Evolutionary conservation across 2,888 invertebrate species (phyloP).

Genomic region (Clepsis dumicolana): DNA sequence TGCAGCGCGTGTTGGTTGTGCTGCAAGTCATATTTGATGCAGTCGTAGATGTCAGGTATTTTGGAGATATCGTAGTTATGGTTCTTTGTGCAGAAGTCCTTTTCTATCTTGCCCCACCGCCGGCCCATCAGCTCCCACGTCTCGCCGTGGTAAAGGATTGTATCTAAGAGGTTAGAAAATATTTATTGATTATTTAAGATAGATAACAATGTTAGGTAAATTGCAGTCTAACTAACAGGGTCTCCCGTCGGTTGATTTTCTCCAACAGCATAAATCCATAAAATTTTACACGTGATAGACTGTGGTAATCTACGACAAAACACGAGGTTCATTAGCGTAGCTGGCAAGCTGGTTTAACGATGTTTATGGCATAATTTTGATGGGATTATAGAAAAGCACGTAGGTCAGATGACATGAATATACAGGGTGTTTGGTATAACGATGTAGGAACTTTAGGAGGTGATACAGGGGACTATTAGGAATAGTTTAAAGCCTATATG

Average conservation of each 20-base stretch:
- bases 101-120: slow-evolving; percentile 99
- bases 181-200: too few species aligned
- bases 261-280: too few species aligned
- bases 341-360: neutral
- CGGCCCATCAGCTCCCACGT: slow-evolving; percentile 99
- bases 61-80: slow-evolving; percentile 98
- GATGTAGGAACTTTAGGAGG: too few species aligned
- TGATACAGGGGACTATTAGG: too few species aligned
- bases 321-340: neutral
- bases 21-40: slow-evolving; percentile 99
- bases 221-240: too few species aligned
- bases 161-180: slow-evolving; percentile 84
- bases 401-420: neutral
- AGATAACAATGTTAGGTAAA: too few species aligned
- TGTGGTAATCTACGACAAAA: too few species aligned
- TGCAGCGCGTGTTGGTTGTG: slow-evolving; percentile 98
- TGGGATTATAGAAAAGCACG: neutral
- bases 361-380: neutral
- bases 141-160: slow-evolving; percentile 98
- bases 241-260: too few species aligned
- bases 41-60: slow-evolving; percentile 99
- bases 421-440: too few species aligned
- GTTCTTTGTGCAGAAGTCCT: slow-evolving; percentile 98
- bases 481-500: too few species aligned
- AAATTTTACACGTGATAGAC: too few species aligned